Evolutionary conservation across 2,113 vertebrate species (phyloP).

Genomic region (Motacilla tschutschensis): DNA sequence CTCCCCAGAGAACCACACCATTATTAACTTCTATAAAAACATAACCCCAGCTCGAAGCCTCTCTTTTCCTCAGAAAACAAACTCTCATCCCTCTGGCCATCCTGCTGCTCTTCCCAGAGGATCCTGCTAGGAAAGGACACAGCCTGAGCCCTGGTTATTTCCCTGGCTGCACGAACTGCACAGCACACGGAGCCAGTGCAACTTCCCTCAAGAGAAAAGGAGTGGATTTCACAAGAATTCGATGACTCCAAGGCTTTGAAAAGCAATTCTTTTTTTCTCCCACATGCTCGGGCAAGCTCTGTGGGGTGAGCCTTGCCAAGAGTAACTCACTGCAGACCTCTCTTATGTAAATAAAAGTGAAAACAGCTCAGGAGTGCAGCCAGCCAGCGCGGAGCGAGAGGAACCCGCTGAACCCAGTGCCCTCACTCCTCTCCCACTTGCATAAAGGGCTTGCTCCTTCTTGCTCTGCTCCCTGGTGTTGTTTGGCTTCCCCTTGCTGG

Average conservation of each 20-base stretch:
- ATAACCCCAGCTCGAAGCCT: not conserved
- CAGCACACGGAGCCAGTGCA: not conserved
- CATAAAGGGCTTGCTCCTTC: slow-evolving; percentile 43
- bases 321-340: not conserved
- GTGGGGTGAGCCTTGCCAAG: not conserved
- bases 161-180: not conserved
- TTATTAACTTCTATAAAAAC: not conserved
- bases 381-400: not conserved
- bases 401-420: slow-evolving; percentile 24
- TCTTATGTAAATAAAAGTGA: slow-evolving; percentile 55
- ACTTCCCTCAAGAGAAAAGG: slow-evolving; percentile 22
- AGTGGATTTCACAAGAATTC: slow-evolving; percentile 32
- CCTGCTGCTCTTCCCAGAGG: not conserved
- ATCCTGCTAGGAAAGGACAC: not conserved
- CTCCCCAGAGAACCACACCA: not conserved
- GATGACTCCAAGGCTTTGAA: slow-evolving; percentile 39
- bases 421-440: slow-evolving; percentile 18
- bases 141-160: not conserved
- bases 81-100: not conserved
- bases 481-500: not conserved
- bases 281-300: slow-evolving; percentile 45
- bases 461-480: not conserved
- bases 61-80: not conserved
- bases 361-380: not conserved
- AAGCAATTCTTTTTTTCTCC: slow-evolving; percentile 8